These are phyloP conservation scores for Vireo griseus DNA, from an alignment of 2,797 vertebrate species.

Conservation along the genomic window DNA sequence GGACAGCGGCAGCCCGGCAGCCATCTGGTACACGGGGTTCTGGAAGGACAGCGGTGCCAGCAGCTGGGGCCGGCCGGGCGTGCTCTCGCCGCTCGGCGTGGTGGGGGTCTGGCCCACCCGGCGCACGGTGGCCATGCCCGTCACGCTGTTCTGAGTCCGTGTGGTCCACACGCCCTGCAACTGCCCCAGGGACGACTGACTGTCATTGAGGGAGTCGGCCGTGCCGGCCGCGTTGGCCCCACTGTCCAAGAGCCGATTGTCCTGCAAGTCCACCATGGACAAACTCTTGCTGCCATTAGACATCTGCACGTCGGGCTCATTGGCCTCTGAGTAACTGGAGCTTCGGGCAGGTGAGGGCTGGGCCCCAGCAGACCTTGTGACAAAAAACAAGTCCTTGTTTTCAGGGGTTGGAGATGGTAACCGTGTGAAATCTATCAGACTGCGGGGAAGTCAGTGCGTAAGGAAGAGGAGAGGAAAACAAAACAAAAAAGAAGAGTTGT, in stretches of 20 bases:
- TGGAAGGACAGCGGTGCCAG: constrained; percentile 96
- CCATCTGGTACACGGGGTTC: constrained; percentile 99
- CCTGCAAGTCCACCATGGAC: constrained; percentile 98
- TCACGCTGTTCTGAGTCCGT: constrained; percentile 78
- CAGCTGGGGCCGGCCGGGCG: constrained; percentile 88
- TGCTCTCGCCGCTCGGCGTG: constrained; percentile 77
- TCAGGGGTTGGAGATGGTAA: constrained; percentile 98
- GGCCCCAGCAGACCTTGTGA: constrained; percentile 92
- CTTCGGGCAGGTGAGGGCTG: constrained; percentile 96
- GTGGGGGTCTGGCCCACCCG: constrained; percentile 81
- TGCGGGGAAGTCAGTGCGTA: constrained; percentile 78
- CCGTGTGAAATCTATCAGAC: constrained; percentile 97
- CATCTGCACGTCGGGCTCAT: constrained; percentile 92
- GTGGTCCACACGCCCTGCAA: constrained; percentile 82
- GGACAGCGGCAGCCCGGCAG: constrained; percentile 90
- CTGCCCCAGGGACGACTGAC: constrained; percentile 71
- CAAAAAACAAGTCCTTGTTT: constrained; percentile 99
- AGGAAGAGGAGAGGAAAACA: constrained; percentile 70
- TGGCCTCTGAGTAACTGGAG: constrained; percentile 98
- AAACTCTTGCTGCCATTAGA: constrained; percentile 95
- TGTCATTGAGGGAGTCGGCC: constrained; percentile 77
- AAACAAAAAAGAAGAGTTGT: constrained; percentile 71
- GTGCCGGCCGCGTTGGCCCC: constrained; percentile 68
- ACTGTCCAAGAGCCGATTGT: constrained; percentile 84
- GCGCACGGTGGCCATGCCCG: constrained; percentile 82